Percentiles rank a stretch among this genome's conserved stretches.
Evolutionary conservation across 2,797 vertebrate species (phyloP).

Genomic region (Kryptolebias ocellatus): DNA sequence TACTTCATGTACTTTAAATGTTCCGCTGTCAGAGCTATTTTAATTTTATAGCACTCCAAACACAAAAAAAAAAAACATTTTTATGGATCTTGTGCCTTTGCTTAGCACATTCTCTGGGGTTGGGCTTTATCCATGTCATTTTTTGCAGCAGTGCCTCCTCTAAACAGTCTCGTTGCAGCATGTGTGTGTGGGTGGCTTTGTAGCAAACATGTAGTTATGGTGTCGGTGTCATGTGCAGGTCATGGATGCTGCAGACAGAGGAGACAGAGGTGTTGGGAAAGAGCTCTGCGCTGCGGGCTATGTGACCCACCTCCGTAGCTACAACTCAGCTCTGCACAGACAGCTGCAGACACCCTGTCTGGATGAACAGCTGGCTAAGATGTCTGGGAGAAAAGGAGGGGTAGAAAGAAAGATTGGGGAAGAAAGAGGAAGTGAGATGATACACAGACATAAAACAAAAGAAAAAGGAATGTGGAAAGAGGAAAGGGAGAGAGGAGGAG

Average conservation of each 20-base stretch:
- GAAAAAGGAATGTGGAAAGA: constrained; percentile 41
- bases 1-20: constrained; percentile 51
- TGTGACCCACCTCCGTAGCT: constrained; percentile 45
- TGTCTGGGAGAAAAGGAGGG: constrained; percentile 58
- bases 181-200: constrained; percentile 51
- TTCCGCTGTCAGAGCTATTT: constrained; percentile 35
- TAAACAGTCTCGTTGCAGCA: constrained; percentile 8
- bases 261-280: constrained; percentile 69
- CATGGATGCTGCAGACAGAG: constrained; percentile 54
- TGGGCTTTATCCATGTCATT: constrained; percentile 1
- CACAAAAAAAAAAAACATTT: constrained; percentile 24
- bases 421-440: constrained; percentile 33
- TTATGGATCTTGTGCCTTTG: constrained; percentile 12
- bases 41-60: constrained; percentile 40
- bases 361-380: constrained; percentile 75
- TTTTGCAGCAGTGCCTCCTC: constrained; percentile 17
- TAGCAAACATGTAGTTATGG: constrained; percentile 37
- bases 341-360: constrained; percentile 75
- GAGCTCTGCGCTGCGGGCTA: constrained; percentile 42
- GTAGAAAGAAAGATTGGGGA: constrained; percentile 46
- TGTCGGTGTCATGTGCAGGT: constrained; percentile 57
- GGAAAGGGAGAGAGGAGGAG: constrained; percentile 44
- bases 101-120: not conserved
- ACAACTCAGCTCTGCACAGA: constrained; percentile 53
- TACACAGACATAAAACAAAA: constrained; percentile 33